Conservation (phyloP, 2,797 vertebrate species). For the Ispidina lecontei region DNA sequence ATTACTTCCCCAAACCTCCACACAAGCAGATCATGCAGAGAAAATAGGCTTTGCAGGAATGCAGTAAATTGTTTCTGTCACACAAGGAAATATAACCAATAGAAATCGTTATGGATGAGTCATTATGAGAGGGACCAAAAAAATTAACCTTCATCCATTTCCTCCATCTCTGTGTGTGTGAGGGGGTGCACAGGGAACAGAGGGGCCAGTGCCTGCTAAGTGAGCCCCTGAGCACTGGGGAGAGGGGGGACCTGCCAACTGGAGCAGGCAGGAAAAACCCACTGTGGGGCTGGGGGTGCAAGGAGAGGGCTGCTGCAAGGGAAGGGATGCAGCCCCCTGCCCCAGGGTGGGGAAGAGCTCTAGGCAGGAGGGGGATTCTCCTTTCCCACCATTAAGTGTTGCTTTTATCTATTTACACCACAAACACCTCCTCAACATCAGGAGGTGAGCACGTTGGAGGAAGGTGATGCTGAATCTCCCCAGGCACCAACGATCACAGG, state of each 20-base stretch:
- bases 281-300: not conserved
- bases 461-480: not conserved
- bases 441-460: fast-evolving
- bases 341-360: not conserved
- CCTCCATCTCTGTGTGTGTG: slow-evolving; percentile 25
- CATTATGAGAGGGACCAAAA: slow-evolving; percentile 77
- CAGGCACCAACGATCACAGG: fast-evolving
- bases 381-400: fast-evolving
- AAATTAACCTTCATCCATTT: slow-evolving; percentile 76
- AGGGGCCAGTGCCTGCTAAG: not conserved
- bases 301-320: not conserved
- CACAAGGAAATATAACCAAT: slow-evolving; percentile 81
- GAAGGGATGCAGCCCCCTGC: not conserved
- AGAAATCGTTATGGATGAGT: slow-evolving; percentile 81
- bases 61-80: slow-evolving; percentile 84
- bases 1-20: slow-evolving; percentile 81
- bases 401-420: not conserved
- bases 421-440: not conserved
- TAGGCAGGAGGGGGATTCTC: not conserved
- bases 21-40: slow-evolving; percentile 82
- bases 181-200: not conserved
- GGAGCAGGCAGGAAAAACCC: fast-evolving
- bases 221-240: not conserved
- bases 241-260: not conserved
- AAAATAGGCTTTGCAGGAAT: slow-evolving; percentile 82